These are phyloP conservation scores for Zoanthus sansibaricus DNA, from an alignment of 92 coral and sea anemone species.

Conservation along the genomic window DNA sequence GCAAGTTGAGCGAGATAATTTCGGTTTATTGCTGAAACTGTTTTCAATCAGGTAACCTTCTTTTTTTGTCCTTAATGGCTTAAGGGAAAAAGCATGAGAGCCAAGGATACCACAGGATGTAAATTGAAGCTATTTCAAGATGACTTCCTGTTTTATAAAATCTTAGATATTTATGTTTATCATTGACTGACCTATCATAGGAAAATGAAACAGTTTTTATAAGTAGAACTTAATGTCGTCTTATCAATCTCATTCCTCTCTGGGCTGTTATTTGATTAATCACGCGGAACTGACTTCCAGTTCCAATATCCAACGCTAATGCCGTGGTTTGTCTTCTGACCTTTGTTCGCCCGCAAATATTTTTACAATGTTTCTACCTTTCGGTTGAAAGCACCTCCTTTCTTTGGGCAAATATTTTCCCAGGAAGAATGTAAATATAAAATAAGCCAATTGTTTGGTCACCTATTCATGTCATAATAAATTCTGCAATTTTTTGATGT, in stretches of 20 bases:
- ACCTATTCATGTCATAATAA: neutral
- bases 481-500: neutral
- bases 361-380: slow-evolving; percentile 6
- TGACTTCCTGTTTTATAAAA: neutral
- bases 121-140: neutral
- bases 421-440: slow-evolving; percentile 20
- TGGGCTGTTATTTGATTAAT: neutral
- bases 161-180: neutral
- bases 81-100: neutral
- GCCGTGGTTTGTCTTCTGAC: neutral
- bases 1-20: neutral
- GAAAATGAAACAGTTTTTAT: neutral
- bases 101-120: neutral
- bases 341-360: slow-evolving; percentile 9
- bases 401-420: slow-evolving; percentile 21
- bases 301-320: neutral
- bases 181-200: neutral
- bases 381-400: neutral
- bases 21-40: neutral
- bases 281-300: neutral
- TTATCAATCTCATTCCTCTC: neutral
- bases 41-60: neutral
- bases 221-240: neutral
- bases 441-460: slow-evolving; percentile 24
- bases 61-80: neutral